These are phyloP conservation scores for Achroia grisella DNA, from an alignment of 1,140 invertebrate species.

Conservation along the genomic window DNA sequence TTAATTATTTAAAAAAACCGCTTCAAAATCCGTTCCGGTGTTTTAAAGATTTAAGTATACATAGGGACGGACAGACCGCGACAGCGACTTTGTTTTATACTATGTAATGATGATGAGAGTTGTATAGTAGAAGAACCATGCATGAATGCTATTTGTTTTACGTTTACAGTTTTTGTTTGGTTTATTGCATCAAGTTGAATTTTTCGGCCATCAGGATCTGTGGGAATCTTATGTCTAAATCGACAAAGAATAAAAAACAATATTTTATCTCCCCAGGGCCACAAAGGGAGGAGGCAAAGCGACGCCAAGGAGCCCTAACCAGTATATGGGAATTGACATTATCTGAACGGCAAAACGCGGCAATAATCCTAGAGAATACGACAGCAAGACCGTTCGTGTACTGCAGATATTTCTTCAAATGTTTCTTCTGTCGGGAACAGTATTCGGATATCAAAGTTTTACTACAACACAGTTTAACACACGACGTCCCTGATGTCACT, in stretches of 20 bases:
- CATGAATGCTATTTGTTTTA: too few species aligned
- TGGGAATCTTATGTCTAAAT: too few species aligned
- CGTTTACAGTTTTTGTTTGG: too few species aligned
- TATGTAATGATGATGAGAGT: too few species aligned
- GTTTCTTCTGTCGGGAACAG: constrained; percentile 45
- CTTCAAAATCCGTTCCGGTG: too few species aligned
- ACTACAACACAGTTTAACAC: constrained; percentile 27
- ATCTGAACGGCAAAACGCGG: constrained; percentile 43
- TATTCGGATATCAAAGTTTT: constrained; percentile 30
- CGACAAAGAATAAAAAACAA: constrained; percentile 13
- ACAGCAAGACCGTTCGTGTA: constrained; percentile 42
- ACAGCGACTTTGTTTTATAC: too few species aligned
- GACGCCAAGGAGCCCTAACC: constrained; percentile 30
- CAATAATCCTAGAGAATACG: constrained; percentile 31
- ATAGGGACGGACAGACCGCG: too few species aligned
- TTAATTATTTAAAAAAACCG: too few species aligned
- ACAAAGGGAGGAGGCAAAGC: constrained; percentile 10
- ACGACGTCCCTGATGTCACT: constrained; percentile 20
- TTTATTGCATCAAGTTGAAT: too few species aligned
- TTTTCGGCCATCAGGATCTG: too few species aligned
- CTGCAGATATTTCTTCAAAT: constrained; percentile 47
- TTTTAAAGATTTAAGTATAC: too few species aligned
- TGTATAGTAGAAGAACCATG: too few species aligned
- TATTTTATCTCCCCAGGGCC: constrained; percentile 40
- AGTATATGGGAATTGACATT: constrained; percentile 52